A percentile compares a stretch with the other conserved stretches of the same genome.
These are phyloP conservation scores for Machaerirhynchus nigripectus DNA, from an alignment of 2,113 vertebrate genomes.

Conservation along the genomic window DNA sequence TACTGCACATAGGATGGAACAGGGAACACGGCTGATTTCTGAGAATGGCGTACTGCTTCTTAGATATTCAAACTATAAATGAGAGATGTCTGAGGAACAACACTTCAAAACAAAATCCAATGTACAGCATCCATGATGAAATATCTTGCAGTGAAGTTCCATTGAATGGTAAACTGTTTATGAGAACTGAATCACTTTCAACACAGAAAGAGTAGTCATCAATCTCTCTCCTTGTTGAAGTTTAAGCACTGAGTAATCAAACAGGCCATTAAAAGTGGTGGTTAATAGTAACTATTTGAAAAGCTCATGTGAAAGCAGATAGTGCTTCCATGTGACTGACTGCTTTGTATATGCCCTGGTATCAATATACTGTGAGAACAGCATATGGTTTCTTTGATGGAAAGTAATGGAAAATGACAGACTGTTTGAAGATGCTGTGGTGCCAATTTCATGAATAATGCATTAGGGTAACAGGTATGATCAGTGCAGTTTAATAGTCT, in stretches of 20 bases:
- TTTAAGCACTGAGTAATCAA: conserved; percentile 46
- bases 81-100: background rate
- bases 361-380: conserved; percentile 47
- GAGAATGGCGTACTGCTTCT: background rate
- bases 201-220: background rate
- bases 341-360: conserved; percentile 16
- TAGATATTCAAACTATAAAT: background rate
- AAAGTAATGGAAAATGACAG: conserved; percentile 85
- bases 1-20: background rate
- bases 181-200: background rate
- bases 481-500: conserved; percentile 82
- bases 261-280: conserved; percentile 4
- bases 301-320: conserved; percentile 40
- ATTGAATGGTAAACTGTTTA: background rate
- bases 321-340: conserved; percentile 26
- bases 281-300: conserved; percentile 28
- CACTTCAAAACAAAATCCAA: background rate
- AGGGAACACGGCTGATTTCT: background rate
- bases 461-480: conserved; percentile 78
- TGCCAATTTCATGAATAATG: conserved; percentile 84
- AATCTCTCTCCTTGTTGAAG: background rate
- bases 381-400: conserved; percentile 81
- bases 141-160: background rate
- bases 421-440: conserved; percentile 78
- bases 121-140: background rate